Conservation (phyloP, 2,888 invertebrate genomes). For the Apamea epomidion region DNA sequence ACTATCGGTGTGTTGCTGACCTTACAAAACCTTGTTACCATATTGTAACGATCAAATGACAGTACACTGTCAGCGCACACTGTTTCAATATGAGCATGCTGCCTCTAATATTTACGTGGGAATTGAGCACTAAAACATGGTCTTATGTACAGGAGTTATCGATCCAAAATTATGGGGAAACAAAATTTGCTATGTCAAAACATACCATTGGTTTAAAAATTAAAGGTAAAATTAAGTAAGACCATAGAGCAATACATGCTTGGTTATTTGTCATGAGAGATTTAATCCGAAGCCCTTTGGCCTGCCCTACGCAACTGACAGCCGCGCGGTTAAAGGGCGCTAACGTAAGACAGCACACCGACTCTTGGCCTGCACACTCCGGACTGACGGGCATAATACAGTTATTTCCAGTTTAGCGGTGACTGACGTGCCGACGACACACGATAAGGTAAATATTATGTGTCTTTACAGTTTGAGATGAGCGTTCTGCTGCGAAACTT, state of each 20-base stretch:
- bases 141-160: constrained; percentile 34
- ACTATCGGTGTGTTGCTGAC: constrained; percentile 89
- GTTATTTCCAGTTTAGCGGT: constrained; percentile 84
- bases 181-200: constrained; percentile 46
- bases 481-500: constrained; percentile 58
- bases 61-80: constrained; percentile 88
- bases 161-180: constrained; percentile 41
- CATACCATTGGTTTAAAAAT: constrained; percentile 26
- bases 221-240: constrained; percentile 46
- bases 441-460: constrained; percentile 82
- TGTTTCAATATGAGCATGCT: constrained; percentile 87
- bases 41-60: constrained; percentile 76
- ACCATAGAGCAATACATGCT: constrained; percentile 87
- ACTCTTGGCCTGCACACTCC: constrained; percentile 89
- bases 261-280: constrained; percentile 89
- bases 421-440: constrained; percentile 55
- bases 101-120: constrained; percentile 80
- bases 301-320: constrained; percentile 90
- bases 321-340: constrained; percentile 71
- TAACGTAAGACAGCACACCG: constrained; percentile 85
- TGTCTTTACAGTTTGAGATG: constrained; percentile 69
- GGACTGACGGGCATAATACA: constrained; percentile 90
- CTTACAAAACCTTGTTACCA: constrained; percentile 71
- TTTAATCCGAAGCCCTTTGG: constrained; percentile 82
- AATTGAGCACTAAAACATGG: constrained; percentile 52